Evolutionary conservation across 2,113 vertebrate genomes (phyloP), one percentile per base, ranked within the genome.

Genomic region (Podarcis raffonei): DNA sequence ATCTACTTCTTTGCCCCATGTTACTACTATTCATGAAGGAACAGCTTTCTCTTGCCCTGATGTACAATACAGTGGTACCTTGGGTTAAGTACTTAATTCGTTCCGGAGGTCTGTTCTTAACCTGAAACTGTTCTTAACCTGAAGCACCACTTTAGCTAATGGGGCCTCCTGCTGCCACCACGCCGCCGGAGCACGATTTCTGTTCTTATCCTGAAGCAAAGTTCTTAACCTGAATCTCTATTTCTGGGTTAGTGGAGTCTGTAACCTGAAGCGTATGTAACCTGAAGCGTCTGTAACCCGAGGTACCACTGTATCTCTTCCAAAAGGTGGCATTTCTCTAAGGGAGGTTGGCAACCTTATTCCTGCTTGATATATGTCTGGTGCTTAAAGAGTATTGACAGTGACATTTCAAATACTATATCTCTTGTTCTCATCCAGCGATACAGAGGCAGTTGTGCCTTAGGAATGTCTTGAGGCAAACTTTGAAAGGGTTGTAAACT

Each of bases 311-410:
- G 42, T 42, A 42, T 0, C 3, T 0, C 0, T 1, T 0, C 68
- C 39, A 2, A 15, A 90, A 80, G 0, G 2, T 81, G 9, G n/a
- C 53, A 5, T 92, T 92, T 92, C 15, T 2, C 65, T 82, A 72
- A 48, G 42, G 42, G 42, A 48, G 7, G 42, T 48, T 48, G 42
- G 42, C 42, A 42, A 25, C 6, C 3, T 74, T 77, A 0, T 30
- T 88, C 0, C 53, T 87, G 69, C 66, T 78, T 87, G 2, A 5
- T 89, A 71, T 39, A n/a, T 0, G 32, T 87, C 42, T 4, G 75
- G 3, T 3, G 89, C 18, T 85, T 82, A 87, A 90, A 90, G 57
- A 81, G 0, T 84, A 92, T 92, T 90, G 87, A 84, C 59, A 78
- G 27, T 83, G 84, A 66, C 83, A 59, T 88, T 91, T 89, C 11